These are phyloP conservation scores for Origma solitaria DNA, from an alignment of 2,113 vertebrate genomes.

Conservation along the genomic window DNA sequence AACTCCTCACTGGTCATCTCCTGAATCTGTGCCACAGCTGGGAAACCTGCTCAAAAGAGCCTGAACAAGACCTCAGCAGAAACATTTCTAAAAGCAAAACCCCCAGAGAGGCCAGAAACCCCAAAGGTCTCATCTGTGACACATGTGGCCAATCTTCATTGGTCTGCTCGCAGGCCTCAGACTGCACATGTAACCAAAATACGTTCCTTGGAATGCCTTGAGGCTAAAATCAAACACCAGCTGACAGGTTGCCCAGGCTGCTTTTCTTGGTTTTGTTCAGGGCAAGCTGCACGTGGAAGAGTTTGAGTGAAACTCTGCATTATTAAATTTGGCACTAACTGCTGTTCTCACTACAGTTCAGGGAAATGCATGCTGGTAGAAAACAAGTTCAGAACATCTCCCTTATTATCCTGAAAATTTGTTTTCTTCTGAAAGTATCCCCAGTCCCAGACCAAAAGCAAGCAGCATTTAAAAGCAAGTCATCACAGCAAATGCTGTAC, in stretches of 20 bases:
- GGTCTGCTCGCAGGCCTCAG: background rate
- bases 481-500: background rate
- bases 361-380: accelerated
- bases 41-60: background rate
- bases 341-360: background rate
- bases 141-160: background rate
- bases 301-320: accelerated
- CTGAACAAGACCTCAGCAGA: background rate
- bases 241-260: background rate
- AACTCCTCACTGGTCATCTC: background rate
- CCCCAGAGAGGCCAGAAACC: background rate
- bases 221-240: background rate
- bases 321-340: background rate
- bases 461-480: background rate
- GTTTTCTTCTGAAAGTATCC: background rate
- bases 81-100: background rate
- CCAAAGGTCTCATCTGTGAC: background rate
- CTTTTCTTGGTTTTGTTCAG: background rate
- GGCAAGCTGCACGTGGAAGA: background rate
- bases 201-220: background rate
- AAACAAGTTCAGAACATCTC: background rate
- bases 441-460: background rate
- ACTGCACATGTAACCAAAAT: background rate
- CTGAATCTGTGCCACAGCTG: background rate
- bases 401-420: background rate